phyloP scores from a whole-genome alignment of 2,888 invertebrate species.

The Pegoplata infirma region DNA sequence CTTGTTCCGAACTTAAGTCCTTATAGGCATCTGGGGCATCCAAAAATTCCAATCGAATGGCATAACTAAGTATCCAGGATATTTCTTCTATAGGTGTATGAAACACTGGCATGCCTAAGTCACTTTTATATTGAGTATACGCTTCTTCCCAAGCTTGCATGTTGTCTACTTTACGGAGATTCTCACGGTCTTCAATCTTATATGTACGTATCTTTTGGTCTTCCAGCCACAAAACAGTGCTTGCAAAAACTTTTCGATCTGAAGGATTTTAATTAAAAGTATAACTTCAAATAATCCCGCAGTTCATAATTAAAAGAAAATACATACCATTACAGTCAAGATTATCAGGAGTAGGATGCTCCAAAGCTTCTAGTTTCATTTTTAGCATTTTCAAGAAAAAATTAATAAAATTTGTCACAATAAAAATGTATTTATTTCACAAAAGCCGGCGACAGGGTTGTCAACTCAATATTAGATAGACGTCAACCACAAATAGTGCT shows the following conservation, averaged over 20 bases:
- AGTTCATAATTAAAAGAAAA: too few relatives aligned
- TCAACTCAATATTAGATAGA: not conserved
- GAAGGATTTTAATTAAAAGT: slow-evolving; percentile 69
- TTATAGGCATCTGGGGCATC: slow-evolving; percentile 87
- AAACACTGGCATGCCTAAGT: slow-evolving; percentile 86
- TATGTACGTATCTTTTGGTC: slow-evolving; percentile 95
- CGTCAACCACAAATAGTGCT: not conserved
- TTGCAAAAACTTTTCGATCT: slow-evolving; percentile 90
- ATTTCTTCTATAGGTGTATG: slow-evolving; percentile 83
- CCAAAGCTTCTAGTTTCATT: slow-evolving; percentile 87
- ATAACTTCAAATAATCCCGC: too few relatives aligned
- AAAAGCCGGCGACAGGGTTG: slow-evolving; percentile 7
- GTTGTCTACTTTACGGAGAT: slow-evolving; percentile 83
- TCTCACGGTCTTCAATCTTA: slow-evolving; percentile 88
- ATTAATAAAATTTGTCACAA: too few relatives aligned
- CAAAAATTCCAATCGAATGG: slow-evolving; percentile 89
- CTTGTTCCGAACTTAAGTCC: slow-evolving; percentile 82
- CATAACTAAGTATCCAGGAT: slow-evolving; percentile 92
- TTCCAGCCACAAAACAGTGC: slow-evolving; percentile 93
- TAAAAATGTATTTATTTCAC: not conserved
- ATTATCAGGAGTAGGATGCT: slow-evolving; percentile 86
- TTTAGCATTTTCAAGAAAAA: slow-evolving; percentile 82
- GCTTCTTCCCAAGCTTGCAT: slow-evolving; percentile 84
- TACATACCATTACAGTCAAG: slow-evolving; percentile 84
- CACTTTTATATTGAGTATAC: slow-evolving; percentile 86